phyloP scores from a whole-genome alignment of 2,888 invertebrate species.

The Cerastoderma edule region DNA sequence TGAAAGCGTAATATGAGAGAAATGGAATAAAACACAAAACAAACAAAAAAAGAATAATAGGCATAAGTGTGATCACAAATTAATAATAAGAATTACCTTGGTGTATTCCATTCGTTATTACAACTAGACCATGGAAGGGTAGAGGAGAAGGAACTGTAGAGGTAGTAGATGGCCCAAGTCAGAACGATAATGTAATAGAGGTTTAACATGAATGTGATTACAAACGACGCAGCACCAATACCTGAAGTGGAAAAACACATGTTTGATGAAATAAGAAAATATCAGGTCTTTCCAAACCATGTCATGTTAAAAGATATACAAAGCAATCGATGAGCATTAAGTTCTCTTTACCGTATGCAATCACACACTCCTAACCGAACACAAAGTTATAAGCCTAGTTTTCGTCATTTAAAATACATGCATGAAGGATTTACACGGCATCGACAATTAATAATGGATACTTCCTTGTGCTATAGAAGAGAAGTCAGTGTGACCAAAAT shows the following conservation, averaged over 20 bases:
- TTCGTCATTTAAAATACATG: neutral
- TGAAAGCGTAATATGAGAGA: no score
- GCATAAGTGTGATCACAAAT: no score
- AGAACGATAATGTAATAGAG: neutral
- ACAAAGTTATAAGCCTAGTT: neutral
- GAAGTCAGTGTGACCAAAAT: neutral
- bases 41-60: no score
- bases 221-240: neutral
- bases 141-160: neutral
- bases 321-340: no score
- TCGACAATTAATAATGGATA: neutral
- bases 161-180: slow-evolving; percentile 3
- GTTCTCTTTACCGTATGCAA: neutral
- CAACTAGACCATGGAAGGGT: slow-evolving; percentile 7
- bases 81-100: no score
- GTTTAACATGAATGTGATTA: neutral
- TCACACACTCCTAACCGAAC: neutral
- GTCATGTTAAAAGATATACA: neutral
- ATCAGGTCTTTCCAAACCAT: neutral
- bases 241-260: slow-evolving; percentile 2
- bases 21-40: no score
- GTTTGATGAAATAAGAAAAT: neutral
- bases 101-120: slow-evolving; percentile 7
- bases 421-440: neutral
- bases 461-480: neutral